phyloP scores from a whole-genome alignment of 2,113 vertebrate species.

The Halcyon senegalensis region DNA sequence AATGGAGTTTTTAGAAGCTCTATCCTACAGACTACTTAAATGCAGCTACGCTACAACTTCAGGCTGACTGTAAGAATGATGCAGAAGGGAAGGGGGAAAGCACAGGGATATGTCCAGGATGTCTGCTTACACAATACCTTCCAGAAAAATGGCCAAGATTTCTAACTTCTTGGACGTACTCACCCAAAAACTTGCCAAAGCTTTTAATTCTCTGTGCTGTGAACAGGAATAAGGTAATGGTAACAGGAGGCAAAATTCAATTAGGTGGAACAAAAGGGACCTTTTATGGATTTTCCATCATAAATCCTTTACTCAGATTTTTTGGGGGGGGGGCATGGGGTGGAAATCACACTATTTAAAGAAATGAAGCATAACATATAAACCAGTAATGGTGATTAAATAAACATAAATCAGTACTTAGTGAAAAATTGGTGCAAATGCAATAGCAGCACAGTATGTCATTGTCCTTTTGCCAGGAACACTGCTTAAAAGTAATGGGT shows the following conservation, averaged over 20 bases:
- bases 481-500: neutral
- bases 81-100: conserved; percentile 14
- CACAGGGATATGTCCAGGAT: neutral
- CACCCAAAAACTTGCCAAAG: conserved; percentile 49
- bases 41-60: neutral
- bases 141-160: conserved; percentile 62
- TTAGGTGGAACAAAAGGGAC: conserved; percentile 67
- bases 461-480: conserved; percentile 48
- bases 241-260: conserved; percentile 49
- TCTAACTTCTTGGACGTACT: conserved; percentile 46
- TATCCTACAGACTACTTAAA: neutral
- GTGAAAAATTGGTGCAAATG: conserved; percentile 41
- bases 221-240: conserved; percentile 65
- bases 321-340: accelerated
- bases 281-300: conserved; percentile 59
- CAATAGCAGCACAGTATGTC: conserved; percentile 4
- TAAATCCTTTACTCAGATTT: conserved; percentile 12
- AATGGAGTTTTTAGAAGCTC: neutral
- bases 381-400: conserved; percentile 49
- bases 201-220: conserved; percentile 41
- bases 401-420: conserved; percentile 51
- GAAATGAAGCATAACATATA: conserved; percentile 58
- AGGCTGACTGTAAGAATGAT: neutral
- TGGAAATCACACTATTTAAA: neutral
- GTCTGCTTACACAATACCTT: conserved; percentile 64